Evolutionary conservation across 2,113 vertebrate genomes (phyloP).

Genomic region (Cercopithecus mona): DNA sequence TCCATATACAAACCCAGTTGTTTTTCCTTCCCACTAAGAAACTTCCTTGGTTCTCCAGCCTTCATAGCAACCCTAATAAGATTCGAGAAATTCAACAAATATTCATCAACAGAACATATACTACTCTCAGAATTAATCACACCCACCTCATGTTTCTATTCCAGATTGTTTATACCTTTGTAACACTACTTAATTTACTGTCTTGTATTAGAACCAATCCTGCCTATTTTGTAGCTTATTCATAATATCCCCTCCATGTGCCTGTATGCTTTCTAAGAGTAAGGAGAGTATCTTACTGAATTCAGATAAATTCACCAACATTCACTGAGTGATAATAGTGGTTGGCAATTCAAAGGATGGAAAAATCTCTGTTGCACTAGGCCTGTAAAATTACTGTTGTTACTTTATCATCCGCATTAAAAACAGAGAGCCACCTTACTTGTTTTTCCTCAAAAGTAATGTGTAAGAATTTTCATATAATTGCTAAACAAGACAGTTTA

Average conservation of each 20-base stretch:
- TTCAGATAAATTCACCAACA: not conserved
- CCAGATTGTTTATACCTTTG: not conserved
- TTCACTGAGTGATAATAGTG: not conserved
- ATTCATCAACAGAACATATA: not conserved
- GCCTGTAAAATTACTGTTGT: not conserved
- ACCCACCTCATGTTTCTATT: not conserved
- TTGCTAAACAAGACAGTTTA: not conserved
- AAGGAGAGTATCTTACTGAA: not conserved
- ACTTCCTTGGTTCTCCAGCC: not conserved
- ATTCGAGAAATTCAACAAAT: not conserved
- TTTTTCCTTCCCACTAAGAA: not conserved
- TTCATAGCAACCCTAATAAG: not conserved
- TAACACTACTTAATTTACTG: not conserved
- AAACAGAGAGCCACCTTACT: not conserved
- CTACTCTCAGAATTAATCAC: not conserved
- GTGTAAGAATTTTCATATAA: not conserved
- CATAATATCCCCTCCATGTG: not conserved
- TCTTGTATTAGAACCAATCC: not conserved
- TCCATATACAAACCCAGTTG: not conserved
- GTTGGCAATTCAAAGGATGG: not conserved
- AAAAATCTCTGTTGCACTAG: not conserved
- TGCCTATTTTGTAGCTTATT: not conserved
- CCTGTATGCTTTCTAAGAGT: not conserved
- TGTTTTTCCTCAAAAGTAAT: not conserved
- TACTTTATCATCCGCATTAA: not conserved